Base-by-base conservation (phyloP, 2,113 vertebrate species). In the Xiphias gladius region DNA sequence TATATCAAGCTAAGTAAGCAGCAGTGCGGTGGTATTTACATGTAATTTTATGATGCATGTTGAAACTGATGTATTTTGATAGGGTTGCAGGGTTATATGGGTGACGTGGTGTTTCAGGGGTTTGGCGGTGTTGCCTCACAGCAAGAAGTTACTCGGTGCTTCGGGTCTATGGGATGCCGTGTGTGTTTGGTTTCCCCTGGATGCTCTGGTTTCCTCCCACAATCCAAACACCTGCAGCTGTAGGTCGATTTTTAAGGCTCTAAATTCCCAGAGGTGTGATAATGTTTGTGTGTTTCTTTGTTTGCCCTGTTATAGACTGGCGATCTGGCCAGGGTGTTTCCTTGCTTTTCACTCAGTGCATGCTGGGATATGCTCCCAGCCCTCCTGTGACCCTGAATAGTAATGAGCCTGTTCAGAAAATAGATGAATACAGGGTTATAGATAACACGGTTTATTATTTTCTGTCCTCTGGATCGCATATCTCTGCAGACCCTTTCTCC, bases 1-100 rank as follows among this genome's bases (percentile, higher is more conserved):
- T 88, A 85, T 73, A 93, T 93, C 83, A 91, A 86, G 68, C 79
- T 83, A 84, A 90, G 77, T 87, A 91, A 86, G 93, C 64, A 86
- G 82, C 83, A 43, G 70, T 67, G 74, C 48, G 22, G 55, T 91
- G 83, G 68, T 86, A 86, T 93, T 91, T 88, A 80, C 82, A 83
- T 79, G 74, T 74, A 62, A 8, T 78, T 90, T 88, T 77, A 66
- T 83, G 81, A 90, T 84, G 58, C 76, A 50, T 70, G 66, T 73
- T 78, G 78, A 80, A 70, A 82, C 2, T 62, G 46, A 81, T 87
- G 46, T 41, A 24, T 87, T 86, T 65, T 82, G 81, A 76, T 79
- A 32, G 70, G 73, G 62, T 79, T 69, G 52, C 77, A 76, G 55
- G 83, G 71, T 76, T 24, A 41, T 26, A 58, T 69, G 79, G 69